Evolutionary conservation across 1,140 invertebrate species (phyloP).

Genomic region (Leptestheria dahalacensis): DNA sequence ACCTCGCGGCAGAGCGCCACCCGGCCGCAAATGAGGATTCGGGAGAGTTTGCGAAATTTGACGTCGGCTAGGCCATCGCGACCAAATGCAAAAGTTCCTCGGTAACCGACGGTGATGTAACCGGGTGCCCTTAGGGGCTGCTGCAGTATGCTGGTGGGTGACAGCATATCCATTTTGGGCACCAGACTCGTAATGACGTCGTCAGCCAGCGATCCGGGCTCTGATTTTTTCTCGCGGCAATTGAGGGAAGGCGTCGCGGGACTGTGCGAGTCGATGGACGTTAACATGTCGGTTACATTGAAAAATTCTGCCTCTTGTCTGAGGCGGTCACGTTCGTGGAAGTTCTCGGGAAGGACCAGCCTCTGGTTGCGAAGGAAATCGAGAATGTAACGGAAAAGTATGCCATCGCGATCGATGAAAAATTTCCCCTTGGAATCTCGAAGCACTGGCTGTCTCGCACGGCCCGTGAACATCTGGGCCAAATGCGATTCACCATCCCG

Average conservation of each 20-base stretch:
- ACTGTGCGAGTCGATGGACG: background rate
- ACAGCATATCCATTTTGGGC: background rate
- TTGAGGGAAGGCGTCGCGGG: slow-evolving; percentile 15
- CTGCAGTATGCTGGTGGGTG: background rate
- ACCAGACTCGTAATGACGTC: background rate
- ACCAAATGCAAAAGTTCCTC: slow-evolving; percentile 99
- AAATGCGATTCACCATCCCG: slow-evolving; percentile 56
- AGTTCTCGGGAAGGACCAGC: slow-evolving; percentile 84
- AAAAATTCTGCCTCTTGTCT: slow-evolving; percentile 80
- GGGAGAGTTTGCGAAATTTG: slow-evolving; percentile 93
- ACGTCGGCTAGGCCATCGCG: slow-evolving; percentile 94
- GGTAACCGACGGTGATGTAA: slow-evolving; percentile 89
- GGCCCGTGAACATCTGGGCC: slow-evolving; percentile 42
- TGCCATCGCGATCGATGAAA: slow-evolving; percentile 93
- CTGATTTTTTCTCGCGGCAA: slow-evolving; percentile 23
- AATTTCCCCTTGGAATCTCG: slow-evolving; percentile 79
- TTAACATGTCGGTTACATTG: slow-evolving; percentile 44
- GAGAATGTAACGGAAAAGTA: slow-evolving; percentile 92
- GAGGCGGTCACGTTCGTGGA: slow-evolving; percentile 79
- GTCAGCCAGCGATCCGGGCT: slow-evolving; percentile 22
- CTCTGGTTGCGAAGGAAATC: slow-evolving; percentile 85
- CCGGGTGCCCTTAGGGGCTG: slow-evolving; percentile 29
- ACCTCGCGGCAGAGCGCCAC: slow-evolving; percentile 80
- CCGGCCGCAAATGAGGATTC: slow-evolving; percentile 88
- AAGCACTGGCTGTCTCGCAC: slow-evolving; percentile 27